Conservation (phyloP, 2,797 vertebrate genomes). For the Ptychadena robeensis region DNA sequence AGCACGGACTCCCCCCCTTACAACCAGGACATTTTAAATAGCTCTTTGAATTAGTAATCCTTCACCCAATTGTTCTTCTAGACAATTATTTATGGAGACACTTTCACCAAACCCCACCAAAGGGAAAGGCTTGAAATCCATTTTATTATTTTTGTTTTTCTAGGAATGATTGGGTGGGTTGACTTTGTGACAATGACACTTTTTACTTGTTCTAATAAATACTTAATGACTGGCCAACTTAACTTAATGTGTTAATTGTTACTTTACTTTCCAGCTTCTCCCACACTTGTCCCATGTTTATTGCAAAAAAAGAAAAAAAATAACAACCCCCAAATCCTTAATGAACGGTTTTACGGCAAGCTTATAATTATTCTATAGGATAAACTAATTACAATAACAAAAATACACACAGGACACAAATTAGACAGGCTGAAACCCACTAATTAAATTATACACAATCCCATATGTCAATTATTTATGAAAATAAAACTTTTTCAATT, state of each 20-base stretch:
- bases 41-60: conserved; percentile 42
- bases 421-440: conserved; percentile 28
- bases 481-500: conserved; percentile 25
- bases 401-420: conserved; percentile 42
- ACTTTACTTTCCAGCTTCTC: neutral
- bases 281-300: conserved; percentile 3
- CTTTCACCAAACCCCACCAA: conserved; percentile 28
- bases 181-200: neutral
- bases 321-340: conserved; percentile 25
- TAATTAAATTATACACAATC: conserved; percentile 49
- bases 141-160: conserved; percentile 29
- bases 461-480: conserved; percentile 14
- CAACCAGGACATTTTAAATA: conserved; percentile 13
- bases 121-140: conserved; percentile 10
- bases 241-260: conserved; percentile 32
- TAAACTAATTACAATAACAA: conserved; percentile 34
- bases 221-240: conserved; percentile 21
- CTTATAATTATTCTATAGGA: conserved; percentile 46
- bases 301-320: conserved; percentile 22
- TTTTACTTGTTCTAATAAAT: conserved; percentile 16
- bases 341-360: conserved; percentile 19
- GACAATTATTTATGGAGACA: conserved; percentile 25
- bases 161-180: conserved; percentile 16
- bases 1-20: neutral
- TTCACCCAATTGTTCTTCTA: conserved; percentile 22